A percentile compares a stretch with the other conserved stretches of the same genome.
Evolutionary conservation across 2,888 invertebrate species (phyloP).

Genomic region (Drosophila monieri): DNA sequence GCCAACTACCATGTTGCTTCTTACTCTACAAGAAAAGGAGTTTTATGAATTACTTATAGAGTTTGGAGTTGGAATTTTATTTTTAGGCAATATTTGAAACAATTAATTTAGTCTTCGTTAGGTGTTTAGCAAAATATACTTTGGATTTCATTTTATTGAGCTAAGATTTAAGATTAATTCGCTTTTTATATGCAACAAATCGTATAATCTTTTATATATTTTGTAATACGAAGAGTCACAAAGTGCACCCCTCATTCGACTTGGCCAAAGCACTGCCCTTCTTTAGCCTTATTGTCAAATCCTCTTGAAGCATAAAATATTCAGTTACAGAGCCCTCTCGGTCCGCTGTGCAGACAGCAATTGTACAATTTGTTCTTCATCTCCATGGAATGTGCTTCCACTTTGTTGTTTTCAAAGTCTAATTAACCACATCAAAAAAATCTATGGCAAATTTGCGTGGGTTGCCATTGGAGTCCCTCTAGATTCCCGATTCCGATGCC

Average conservation of each 20-base stretch:
- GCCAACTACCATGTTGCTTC: slow-evolving; percentile 57
- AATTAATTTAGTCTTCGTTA: no score
- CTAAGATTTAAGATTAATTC: no score
- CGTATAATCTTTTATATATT: no score
- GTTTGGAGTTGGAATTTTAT: neutral
- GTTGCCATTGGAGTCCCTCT: slow-evolving; percentile 28
- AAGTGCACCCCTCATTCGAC: slow-evolving; percentile 57
- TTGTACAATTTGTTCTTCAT: slow-evolving; percentile 60
- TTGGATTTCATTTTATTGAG: no score
- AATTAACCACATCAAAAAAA: slow-evolving; percentile 74
- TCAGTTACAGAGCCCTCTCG: slow-evolving; percentile 65
- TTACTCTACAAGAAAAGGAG: neutral
- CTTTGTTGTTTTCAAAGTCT: slow-evolving; percentile 72
- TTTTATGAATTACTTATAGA: neutral
- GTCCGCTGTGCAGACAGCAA: slow-evolving; percentile 13
- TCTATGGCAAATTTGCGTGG: slow-evolving; percentile 73
- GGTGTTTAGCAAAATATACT: no score
- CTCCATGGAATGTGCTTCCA: slow-evolving; percentile 29
- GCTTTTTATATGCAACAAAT: no score
- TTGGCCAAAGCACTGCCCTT: slow-evolving; percentile 2
- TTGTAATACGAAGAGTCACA: no score
- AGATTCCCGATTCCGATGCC: slow-evolving; percentile 12
- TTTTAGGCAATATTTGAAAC: no score
- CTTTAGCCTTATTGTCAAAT: slow-evolving; percentile 25
- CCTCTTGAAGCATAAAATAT: slow-evolving; percentile 65